A percentile compares a stretch with the other conserved stretches of the same genome.
phyloP scores from a whole-genome alignment of 37 sponge, comb jelly and placozoan species.

The Axinella damicornis region DNA sequence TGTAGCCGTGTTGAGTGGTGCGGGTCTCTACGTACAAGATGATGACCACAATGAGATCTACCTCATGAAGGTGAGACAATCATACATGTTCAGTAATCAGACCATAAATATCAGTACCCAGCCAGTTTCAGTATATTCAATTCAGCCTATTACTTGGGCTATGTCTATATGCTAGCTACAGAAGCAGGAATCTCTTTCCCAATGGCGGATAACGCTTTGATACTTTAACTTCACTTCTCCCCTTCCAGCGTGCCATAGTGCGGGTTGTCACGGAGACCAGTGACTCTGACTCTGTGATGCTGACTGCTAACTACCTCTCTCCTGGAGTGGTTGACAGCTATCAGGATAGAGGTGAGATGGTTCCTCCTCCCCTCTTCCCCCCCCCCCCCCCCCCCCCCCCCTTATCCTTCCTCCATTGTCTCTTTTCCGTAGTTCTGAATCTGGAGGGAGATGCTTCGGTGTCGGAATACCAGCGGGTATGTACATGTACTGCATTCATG shows the following conservation, averaged over 20 bases:
- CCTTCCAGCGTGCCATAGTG: constrained; percentile 2
- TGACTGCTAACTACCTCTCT: constrained; percentile 25
- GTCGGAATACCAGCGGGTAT: constrained; percentile 35
- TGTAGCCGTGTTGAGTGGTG: constrained; percentile 30
- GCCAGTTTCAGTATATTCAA: too few relatives aligned
- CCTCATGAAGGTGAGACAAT: constrained; percentile 21
- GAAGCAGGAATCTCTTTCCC: neutral
- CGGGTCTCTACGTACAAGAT: constrained; percentile 49
- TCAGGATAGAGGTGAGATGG: constrained; percentile 31
- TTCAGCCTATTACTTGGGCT: too few relatives aligned
- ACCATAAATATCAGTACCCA: too few relatives aligned
- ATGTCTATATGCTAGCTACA: too few relatives aligned
- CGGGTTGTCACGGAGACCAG: constrained; percentile 1
- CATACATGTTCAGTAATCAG: too few relatives aligned
- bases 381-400: too few relatives aligned
- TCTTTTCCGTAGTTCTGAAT: constrained; percentile 18
- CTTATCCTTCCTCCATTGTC: too few relatives aligned
- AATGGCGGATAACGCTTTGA: neutral
- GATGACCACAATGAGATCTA: constrained; percentile 47
- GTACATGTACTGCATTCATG: neutral
- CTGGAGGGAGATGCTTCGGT: constrained; percentile 49
- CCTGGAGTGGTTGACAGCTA: neutral
- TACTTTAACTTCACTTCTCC: neutral
- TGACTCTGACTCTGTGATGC: constrained; percentile 11
- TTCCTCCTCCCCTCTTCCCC: too few relatives aligned